A percentile compares a stretch with the other conserved stretches of the same genome.
Conservation (phyloP, 2,888 invertebrate genomes). For the Caenorhabditis wallacei region DNA sequence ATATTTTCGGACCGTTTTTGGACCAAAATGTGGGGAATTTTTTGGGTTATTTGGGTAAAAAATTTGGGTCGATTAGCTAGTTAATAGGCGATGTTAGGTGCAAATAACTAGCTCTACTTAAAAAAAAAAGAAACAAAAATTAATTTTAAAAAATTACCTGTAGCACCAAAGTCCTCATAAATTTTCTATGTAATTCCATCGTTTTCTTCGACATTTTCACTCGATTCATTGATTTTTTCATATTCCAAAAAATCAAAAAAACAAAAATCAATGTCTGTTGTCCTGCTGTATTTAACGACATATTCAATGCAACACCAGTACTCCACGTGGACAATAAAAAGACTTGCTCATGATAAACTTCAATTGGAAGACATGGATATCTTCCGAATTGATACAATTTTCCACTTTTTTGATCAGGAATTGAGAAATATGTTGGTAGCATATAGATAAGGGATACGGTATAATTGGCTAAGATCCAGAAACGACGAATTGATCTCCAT, state of each 20-base stretch:
- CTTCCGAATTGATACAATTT: constrained; percentile 21
- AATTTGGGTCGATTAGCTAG: too few species aligned
- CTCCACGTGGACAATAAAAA: constrained; percentile 48
- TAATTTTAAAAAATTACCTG: too few species aligned
- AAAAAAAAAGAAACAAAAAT: too few species aligned
- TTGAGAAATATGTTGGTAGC: constrained; percentile 23
- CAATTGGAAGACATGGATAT: constrained; percentile 37
- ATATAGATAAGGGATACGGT: background rate
- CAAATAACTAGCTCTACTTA: too few species aligned
- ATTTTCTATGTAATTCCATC: constrained; percentile 19
- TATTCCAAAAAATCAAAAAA: constrained; percentile 36
- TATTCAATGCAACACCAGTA: constrained; percentile 24
- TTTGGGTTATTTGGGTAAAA: too few species aligned
- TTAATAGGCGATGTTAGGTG: too few species aligned
- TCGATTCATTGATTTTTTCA: constrained; percentile 35
- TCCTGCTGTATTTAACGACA: constrained; percentile 6
- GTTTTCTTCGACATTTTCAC: constrained; percentile 48
- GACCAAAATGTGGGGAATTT: too few species aligned
- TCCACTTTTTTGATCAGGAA: constrained; percentile 38
- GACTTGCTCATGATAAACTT: constrained; percentile 44
- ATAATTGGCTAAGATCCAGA: constrained; percentile 28
- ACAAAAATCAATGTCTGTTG: constrained; percentile 27
- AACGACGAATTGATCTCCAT: constrained; percentile 32
- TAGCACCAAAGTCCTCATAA: constrained; percentile 22
- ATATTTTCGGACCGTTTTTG: too few species aligned